Evolutionary conservation across 2,797 vertebrate genomes (phyloP).

Genomic region (Iguana delicatissima): DNA sequence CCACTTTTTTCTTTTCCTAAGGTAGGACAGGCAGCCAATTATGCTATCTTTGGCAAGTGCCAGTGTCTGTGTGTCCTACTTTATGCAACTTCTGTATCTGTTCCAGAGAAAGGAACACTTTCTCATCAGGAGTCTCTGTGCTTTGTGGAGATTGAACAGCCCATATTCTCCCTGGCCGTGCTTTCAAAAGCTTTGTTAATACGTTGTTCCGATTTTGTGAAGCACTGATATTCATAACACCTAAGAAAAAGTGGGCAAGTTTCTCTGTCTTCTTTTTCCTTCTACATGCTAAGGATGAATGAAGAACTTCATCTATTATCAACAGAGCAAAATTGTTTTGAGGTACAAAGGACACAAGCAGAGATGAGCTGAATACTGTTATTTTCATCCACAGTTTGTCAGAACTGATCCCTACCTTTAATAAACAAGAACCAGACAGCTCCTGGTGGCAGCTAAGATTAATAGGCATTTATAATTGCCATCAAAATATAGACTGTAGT

Average conservation of each 20-base stretch:
- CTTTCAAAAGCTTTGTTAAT: conserved; percentile 12
- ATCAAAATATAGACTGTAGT: neutral
- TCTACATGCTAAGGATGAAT: neutral
- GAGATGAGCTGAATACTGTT: neutral
- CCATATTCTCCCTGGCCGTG: neutral
- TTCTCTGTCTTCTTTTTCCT: neutral
- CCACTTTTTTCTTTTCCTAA: conserved; percentile 16
- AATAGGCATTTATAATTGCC: conserved; percentile 1
- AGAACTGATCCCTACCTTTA: neutral
- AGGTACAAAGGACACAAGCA: neutral
- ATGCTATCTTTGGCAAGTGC: conserved; percentile 29
- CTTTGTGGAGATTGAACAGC: conserved; percentile 5
- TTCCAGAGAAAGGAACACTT: conserved; percentile 24
- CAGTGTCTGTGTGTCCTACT: conserved; percentile 26
- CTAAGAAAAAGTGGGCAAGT: neutral
- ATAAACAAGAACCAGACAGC: neutral
- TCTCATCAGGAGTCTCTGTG: conserved; percentile 22
- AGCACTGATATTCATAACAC: neutral
- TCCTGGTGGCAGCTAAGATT: neutral
- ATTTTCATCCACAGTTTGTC: neutral
- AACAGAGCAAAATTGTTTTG: neutral
- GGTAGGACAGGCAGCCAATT: conserved; percentile 32
- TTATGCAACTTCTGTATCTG: conserved; percentile 9
- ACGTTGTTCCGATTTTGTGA: neutral
- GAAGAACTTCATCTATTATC: neutral